A percentile compares a stretch with the other conserved stretches of the same genome.
phyloP scores from a whole-genome alignment of 2,888 invertebrate genomes.

The Beris chalybata region DNA sequence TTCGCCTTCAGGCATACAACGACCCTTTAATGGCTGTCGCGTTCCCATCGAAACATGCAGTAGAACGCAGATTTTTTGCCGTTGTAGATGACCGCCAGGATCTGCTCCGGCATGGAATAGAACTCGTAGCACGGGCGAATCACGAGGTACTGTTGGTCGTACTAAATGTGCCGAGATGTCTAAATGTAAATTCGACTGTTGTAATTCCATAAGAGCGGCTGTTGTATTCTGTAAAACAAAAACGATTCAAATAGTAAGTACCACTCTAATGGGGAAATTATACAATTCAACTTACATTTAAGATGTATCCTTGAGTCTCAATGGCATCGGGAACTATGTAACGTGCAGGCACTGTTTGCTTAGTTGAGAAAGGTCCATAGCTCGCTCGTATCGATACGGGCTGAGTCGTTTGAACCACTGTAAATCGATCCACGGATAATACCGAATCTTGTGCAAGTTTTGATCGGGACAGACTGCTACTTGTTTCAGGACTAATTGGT shows the following conservation, averaged over 20 bases:
- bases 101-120: slow-evolving; percentile 90
- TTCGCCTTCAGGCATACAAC: slow-evolving; percentile 91
- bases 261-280: slow-evolving; percentile 7
- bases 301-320: slow-evolving; percentile 60
- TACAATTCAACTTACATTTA: slow-evolving; percentile 39
- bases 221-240: slow-evolving; percentile 60
- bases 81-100: slow-evolving; percentile 76
- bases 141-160: slow-evolving; percentile 80
- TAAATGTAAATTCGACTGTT: slow-evolving; percentile 71
- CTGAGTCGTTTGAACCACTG: slow-evolving; percentile 87
- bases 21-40: slow-evolving; percentile 72
- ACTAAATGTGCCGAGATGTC: slow-evolving; percentile 95
- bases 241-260: not conserved
- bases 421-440: slow-evolving; percentile 83
- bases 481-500: slow-evolving; percentile 56
- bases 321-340: slow-evolving; percentile 85
- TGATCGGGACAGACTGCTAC: slow-evolving; percentile 48
- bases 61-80: slow-evolving; percentile 79
- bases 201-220: slow-evolving; percentile 62
- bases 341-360: slow-evolving; percentile 87
- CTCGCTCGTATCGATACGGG: slow-evolving; percentile 89
- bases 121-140: slow-evolving; percentile 88
- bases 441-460: slow-evolving; percentile 66
- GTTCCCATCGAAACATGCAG: slow-evolving; percentile 70
- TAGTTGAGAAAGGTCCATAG: slow-evolving; percentile 93